These are phyloP conservation scores for Tortricodes alternella DNA, from an alignment of 2,888 invertebrate genomes.

Conservation along the genomic window DNA sequence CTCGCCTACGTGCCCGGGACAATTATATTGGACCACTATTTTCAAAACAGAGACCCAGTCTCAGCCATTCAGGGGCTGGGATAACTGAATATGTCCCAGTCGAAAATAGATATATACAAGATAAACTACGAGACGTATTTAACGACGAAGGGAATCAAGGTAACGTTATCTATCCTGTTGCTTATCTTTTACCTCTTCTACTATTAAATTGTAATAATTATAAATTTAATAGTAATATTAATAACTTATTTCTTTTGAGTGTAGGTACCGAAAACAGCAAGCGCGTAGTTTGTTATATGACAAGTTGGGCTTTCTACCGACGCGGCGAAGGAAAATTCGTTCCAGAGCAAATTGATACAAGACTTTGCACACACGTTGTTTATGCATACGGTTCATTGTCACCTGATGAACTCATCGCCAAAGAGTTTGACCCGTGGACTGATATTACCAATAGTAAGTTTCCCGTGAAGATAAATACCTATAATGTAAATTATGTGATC, in stretches of 20 bases:
- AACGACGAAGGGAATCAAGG: neutral
- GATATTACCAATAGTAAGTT: conserved; percentile 91
- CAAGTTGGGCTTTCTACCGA: conserved; percentile 94
- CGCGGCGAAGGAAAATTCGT: conserved; percentile 92
- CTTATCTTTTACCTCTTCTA: neutral
- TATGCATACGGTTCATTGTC: conserved; percentile 95
- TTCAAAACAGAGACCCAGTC: neutral
- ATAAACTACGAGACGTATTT: neutral
- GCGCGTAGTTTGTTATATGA: conserved; percentile 91
- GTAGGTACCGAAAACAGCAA: conserved; percentile 67
- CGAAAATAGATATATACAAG: neutral
- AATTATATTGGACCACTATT: neutral
- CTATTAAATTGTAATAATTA: too few relatives aligned
- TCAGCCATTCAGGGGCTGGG: neutral
- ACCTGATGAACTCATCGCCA: conserved; percentile 88
- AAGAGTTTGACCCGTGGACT: conserved; percentile 93
- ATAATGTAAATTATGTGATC: too few relatives aligned
- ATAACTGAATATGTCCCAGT: neutral
- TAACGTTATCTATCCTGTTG: neutral
- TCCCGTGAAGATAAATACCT: too few relatives aligned
- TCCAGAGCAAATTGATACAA: conserved; percentile 91
- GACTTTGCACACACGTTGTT: conserved; percentile 93
- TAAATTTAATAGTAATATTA: too few relatives aligned
- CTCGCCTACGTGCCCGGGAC: neutral
- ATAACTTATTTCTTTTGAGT: conserved; percentile 20